Evolutionary conservation across 2,888 invertebrate genomes (phyloP).

Genomic region (Hofmannophila pseudospretella): DNA sequence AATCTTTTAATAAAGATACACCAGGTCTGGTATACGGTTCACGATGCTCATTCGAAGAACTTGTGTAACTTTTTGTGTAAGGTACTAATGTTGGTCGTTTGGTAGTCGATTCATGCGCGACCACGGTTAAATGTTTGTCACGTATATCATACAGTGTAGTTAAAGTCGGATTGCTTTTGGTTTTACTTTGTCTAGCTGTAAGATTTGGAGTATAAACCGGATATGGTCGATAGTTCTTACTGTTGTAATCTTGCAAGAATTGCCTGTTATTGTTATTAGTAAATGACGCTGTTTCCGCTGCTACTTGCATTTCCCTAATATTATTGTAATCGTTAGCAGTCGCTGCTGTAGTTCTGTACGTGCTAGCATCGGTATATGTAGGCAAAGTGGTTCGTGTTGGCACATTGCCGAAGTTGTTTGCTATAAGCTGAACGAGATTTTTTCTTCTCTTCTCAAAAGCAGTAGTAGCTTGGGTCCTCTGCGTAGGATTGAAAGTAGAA

Average conservation of each 20-base stretch:
- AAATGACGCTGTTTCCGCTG: slow-evolving; percentile 88
- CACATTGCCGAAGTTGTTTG: slow-evolving; percentile 51
- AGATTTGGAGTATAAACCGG: slow-evolving; percentile 62
- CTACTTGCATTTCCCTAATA: slow-evolving; percentile 81
- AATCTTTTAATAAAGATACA: slow-evolving; percentile 57
- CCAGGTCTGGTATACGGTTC: slow-evolving; percentile 71
- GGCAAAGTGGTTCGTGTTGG: slow-evolving; percentile 48
- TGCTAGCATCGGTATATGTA: slow-evolving; percentile 50
- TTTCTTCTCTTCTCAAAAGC: slow-evolving; percentile 58
- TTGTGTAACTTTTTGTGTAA: slow-evolving; percentile 57
- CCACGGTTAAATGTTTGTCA: slow-evolving; percentile 37
- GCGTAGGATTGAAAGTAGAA: slow-evolving; percentile 49
- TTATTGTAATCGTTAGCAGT: slow-evolving; percentile 54
- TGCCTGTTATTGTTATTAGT: slow-evolving; percentile 74
- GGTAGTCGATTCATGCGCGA: slow-evolving; percentile 39
- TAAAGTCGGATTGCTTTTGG: slow-evolving; percentile 54
- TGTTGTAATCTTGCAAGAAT: slow-evolving; percentile 57
- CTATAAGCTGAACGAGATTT: slow-evolving; percentile 60
- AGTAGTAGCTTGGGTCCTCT: slow-evolving; percentile 49
- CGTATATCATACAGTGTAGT: slow-evolving; percentile 67
- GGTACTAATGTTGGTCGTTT: slow-evolving; percentile 64
- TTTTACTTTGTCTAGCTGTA: slow-evolving; percentile 37
- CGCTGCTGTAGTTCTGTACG: slow-evolving; percentile 49
- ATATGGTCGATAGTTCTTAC: slow-evolving; percentile 61
- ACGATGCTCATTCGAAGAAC: slow-evolving; percentile 38